Base-by-base conservation (phyloP, 2,888 invertebrate genomes). In the Diabrotica balteata region DNA sequence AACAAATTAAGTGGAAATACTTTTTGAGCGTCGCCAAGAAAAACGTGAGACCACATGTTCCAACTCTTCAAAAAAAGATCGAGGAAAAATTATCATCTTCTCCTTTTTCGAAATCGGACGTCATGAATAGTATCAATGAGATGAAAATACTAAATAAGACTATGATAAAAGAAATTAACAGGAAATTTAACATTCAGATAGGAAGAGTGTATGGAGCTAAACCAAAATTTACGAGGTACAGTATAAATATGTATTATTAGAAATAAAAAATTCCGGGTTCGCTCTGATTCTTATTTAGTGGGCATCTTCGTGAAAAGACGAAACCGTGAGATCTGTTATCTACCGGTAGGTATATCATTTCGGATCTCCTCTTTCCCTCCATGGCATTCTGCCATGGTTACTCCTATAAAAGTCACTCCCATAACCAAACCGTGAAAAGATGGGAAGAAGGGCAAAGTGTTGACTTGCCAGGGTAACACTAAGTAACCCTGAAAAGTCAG, bases 1-100 rank as follows among this genome's bases (percentile, higher is more conserved):
- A 91, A 70, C 89, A 90, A 77, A 86, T 88, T 0, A 89, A 88
- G 80, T 83, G 89, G 69, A 88, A 87, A 78, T 87, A 78, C 86
- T 83, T 73, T 63, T 70, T 78, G 11, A 75, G 76, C 17, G 71
- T 74, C 4, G 74, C 71, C 22, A 73, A 72, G 32, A 72, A 67
- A 57, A 22, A 58, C 32, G 10, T 46, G 1, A 68, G 67, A 61
- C 51, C 68, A 4, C 50, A 66, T 49, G 42, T 64, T 9, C 55
- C 65, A 0, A 58, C 51, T 7, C 64, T 63, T 9, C 60, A 67
- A 45, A 67, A 71, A 17, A 63, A 59, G 8, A 50, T 72, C 7
- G 63, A 70, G n/a, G 44, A 67, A 9, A 72, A 68, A 53, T 80
- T 80, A 5, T 69, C 70, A 64, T 51, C 22, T 70, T 79, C 75